These are phyloP conservation scores for Squalus acanthias DNA, from an alignment of 2,797 vertebrate genomes.

Conservation along the genomic window DNA sequence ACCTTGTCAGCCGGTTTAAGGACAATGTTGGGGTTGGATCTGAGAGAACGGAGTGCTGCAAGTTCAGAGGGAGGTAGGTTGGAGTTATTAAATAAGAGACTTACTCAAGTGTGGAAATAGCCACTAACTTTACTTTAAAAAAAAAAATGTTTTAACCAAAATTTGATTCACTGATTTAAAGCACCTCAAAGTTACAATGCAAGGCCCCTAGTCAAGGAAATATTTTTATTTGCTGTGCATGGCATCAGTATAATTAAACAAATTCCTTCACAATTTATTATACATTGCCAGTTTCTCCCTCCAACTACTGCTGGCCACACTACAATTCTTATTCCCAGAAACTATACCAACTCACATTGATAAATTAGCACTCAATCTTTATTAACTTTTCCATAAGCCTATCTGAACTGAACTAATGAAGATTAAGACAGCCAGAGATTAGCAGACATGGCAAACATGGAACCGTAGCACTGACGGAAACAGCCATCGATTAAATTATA, in stretches of 20 bases:
- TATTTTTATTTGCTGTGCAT: not conserved
- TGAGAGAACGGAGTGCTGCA: too few species aligned
- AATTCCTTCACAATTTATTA: not conserved
- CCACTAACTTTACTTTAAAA: not conserved
- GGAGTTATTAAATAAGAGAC: not conserved
- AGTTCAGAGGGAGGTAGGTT: too few species aligned
- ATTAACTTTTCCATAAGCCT: not conserved
- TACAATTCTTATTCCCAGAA: not conserved
- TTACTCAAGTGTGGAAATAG: not conserved
- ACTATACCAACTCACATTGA: not conserved
- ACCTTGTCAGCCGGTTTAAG: too few species aligned
- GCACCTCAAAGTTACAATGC: not conserved
- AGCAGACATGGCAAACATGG: not conserved
- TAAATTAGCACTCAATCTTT: not conserved
- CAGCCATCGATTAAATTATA: not conserved
- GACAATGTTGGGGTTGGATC: too few species aligned
- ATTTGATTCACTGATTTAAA: not conserved
- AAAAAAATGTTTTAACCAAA: not conserved
- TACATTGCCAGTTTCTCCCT: not conserved
- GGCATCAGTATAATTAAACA: not conserved
- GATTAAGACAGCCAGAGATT: not conserved
- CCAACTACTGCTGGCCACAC: not conserved
- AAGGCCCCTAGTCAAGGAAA: not conserved
- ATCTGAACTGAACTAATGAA: too few species aligned
- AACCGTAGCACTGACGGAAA: not conserved